phyloP scores from a whole-genome alignment of 2,797 vertebrate species.

The Brachyalestes nurse region DNA sequence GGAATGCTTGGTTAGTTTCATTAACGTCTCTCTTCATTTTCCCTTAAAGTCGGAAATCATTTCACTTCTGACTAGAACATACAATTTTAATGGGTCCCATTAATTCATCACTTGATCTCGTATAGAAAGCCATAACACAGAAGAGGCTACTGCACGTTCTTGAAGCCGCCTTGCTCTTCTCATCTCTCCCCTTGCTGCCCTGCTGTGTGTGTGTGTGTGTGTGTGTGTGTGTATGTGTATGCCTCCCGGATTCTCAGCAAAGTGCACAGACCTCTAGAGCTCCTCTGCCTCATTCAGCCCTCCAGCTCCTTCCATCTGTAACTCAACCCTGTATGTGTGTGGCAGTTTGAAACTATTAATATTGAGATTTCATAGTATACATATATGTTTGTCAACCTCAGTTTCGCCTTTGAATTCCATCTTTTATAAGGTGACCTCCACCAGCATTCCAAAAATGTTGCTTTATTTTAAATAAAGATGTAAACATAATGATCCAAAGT shows the following conservation, averaged over 20 bases:
- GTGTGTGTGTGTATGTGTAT: not conserved
- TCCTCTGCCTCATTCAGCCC: conserved; percentile 17
- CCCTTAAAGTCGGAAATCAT: not conserved
- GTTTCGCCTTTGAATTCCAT: not conserved
- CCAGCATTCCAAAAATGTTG: not conserved
- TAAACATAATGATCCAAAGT: no score
- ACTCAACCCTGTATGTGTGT: conserved; percentile 10
- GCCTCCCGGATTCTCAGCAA: not conserved
- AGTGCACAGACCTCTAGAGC: conserved; percentile 4
- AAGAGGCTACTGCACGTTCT: not conserved
- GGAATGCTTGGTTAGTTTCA: not conserved
- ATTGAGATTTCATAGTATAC: not conserved
- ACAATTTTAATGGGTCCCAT: not conserved
- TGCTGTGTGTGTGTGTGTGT: not conserved
- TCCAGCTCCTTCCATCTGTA: conserved; percentile 21
- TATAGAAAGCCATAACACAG: conserved; percentile 8
- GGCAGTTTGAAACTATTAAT: not conserved
- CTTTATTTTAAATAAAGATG: no score
- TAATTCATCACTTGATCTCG: not conserved
- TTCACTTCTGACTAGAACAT: not conserved
- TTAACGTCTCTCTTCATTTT: not conserved
- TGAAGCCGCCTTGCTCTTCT: not conserved
- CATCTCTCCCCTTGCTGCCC: not conserved
- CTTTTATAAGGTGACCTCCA: not conserved
- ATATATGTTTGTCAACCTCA: no score